These are phyloP conservation scores for Silurus aristotelis DNA, from an alignment of 2,797 vertebrate species.

Conservation along the genomic window DNA sequence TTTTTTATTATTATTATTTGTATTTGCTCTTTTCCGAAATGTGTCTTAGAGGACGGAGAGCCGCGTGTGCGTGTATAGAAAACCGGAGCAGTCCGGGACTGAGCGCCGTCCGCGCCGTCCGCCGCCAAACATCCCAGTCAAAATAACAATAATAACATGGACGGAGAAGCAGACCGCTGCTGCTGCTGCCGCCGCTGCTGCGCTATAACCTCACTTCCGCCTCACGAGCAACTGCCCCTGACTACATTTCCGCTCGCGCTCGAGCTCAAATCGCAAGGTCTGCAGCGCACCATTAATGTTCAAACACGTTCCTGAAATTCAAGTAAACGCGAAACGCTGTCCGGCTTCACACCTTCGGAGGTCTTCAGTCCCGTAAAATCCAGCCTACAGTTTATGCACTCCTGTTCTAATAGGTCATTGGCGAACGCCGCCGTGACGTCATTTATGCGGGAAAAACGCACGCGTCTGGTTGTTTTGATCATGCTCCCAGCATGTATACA, in stretches of 20 bases:
- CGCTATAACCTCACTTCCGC: constrained; percentile 84
- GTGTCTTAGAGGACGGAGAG: constrained; percentile 28
- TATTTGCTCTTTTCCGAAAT: neutral
- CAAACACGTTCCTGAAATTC: neutral
- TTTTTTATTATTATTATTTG: neutral
- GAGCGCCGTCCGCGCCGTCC: constrained; percentile 63
- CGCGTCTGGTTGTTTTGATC: constrained; percentile 82
- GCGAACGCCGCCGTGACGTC: constrained; percentile 69
- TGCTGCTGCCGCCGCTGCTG: constrained; percentile 60
- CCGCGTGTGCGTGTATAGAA: constrained; percentile 61
- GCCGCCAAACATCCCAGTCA: constrained; percentile 78
- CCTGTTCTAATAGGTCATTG: constrained; percentile 53
- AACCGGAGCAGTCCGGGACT: constrained; percentile 62
- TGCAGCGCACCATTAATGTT: constrained; percentile 13
- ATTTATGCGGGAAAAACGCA: constrained; percentile 77
- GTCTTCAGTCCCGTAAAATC: neutral
- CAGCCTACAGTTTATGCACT: constrained; percentile 33
- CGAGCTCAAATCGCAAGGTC: neutral
- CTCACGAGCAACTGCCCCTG: constrained; percentile 66
- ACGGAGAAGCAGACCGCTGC: constrained; percentile 69
- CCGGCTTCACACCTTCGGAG: neutral
- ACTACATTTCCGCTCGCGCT: constrained; percentile 63
- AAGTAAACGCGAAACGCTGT: neutral
- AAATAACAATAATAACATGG: constrained; percentile 88
- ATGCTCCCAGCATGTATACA: constrained; percentile 3